Evolutionary conservation across 30 jellyfish, hydroid and myxozoan genomes (phyloP).

Genomic region (Clytia hemisphaerica): DNA sequence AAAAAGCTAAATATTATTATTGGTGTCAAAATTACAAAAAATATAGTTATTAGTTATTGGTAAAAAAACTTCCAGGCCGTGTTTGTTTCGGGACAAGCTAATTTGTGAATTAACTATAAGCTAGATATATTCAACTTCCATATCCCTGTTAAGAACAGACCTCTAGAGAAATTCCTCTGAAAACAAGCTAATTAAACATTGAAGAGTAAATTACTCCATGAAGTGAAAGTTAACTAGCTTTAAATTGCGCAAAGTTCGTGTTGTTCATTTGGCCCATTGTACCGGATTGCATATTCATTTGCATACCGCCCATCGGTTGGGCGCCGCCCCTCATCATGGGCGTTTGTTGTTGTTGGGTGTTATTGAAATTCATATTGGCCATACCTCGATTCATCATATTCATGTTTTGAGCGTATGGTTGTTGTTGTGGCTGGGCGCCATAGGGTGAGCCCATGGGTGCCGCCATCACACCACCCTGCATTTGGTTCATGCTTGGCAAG

Average conservation of each 20-base stretch:
- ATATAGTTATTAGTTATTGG: too few relatives aligned
- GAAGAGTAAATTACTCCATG: too few relatives aligned
- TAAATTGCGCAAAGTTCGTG: conserved; percentile 54
- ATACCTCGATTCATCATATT: conserved; percentile 1
- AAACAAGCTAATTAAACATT: too few relatives aligned
- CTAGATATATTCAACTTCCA: too few relatives aligned
- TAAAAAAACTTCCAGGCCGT: too few relatives aligned
- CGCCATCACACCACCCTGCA: conserved; percentile 22
- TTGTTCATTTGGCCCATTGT: conserved; percentile 44
- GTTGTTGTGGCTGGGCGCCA: background rate
- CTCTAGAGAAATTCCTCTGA: too few relatives aligned
- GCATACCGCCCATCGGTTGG: conserved; percentile 61
- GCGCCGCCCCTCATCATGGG: conserved; percentile 23
- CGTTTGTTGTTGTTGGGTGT: conserved; percentile 1
- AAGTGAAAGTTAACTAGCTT: conserved; percentile 39
- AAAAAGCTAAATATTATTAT: too few relatives aligned
- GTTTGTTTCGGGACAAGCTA: too few relatives aligned
- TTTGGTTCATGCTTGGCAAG: conserved; percentile 83
- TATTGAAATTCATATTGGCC: background rate
- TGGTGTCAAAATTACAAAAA: too few relatives aligned
- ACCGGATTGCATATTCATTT: conserved; percentile 69
- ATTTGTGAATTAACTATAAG: too few relatives aligned
- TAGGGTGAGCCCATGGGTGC: background rate
- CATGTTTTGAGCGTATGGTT: background rate
- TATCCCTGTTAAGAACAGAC: too few relatives aligned